Base-by-base conservation (phyloP, 2,113 vertebrate genomes). In the Hippocampus abdominalis region DNA sequence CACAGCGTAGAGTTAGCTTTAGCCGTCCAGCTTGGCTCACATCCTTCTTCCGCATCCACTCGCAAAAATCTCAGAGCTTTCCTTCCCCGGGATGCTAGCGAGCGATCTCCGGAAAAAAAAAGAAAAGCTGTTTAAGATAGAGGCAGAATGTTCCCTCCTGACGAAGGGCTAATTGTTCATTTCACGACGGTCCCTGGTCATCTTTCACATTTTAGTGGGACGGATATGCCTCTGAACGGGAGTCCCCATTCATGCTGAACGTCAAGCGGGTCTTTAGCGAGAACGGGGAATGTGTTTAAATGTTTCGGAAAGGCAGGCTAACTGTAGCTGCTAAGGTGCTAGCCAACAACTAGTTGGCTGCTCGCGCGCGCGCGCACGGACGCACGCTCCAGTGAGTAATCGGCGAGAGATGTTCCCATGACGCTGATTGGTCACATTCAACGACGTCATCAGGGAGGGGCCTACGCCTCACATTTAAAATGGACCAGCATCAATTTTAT, bases 31-130 rank as follows among this genome's bases (percentile, higher is more conserved):
- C 75, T 83, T 68, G 89, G 68, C 73, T 87, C 85, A 81, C 84
- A 83, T 79, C 84, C 70, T 85, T 76, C 86, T 90, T 86, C 87
- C 84, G 87, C 84, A 80, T 87, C 84, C 85, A 89, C 76, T 80
- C 44, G 62, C 67, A 76, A 70, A 73, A 72, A 40, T 86, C 82
- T 83, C 79, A 79, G 76, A 78, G 81, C 73, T 84, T 71, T 83
- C 80, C 79, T 84, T 71, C 66, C 69, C 32, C 75, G 27, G 75
- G 83, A 81, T 74, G 82, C 82, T 84, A 83, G 62, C 66, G 56
- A 82, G 77, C 64, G 57, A 65, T 67, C 57, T 61, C 23, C 60
- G 75, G 83, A 16, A 7, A 7, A 27, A 7, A 70, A 25, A 64
- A 39, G 18, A 73, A 63, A 76, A 84, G 70, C 65, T 78, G 74